These are phyloP conservation scores for Perognathus longimembris DNA, from an alignment of 2,113 vertebrate species.

Conservation along the genomic window DNA sequence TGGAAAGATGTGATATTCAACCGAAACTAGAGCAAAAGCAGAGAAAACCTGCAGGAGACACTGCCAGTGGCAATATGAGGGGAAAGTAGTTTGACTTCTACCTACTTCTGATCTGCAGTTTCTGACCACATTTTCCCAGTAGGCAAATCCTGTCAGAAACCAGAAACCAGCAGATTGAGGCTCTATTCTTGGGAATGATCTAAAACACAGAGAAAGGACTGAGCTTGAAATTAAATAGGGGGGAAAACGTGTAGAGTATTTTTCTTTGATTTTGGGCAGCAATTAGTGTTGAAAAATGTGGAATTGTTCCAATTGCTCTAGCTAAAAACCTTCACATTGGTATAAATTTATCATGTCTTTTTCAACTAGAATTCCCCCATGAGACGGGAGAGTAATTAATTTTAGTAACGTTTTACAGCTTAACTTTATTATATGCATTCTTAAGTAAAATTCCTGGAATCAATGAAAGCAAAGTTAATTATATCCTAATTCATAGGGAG, in stretches of 20 bases:
- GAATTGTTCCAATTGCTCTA: slow-evolving; percentile 33
- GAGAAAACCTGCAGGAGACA: neutral
- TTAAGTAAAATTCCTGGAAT: slow-evolving; percentile 61
- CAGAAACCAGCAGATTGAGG: neutral
- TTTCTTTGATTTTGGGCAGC: slow-evolving; percentile 22
- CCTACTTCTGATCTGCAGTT: neutral
- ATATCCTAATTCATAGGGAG: neutral
- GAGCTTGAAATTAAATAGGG: neutral
- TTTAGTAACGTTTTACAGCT: slow-evolving; percentile 50
- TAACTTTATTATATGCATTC: slow-evolving; percentile 45
- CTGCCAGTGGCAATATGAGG: neutral
- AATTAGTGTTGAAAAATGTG: neutral
- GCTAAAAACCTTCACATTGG: neutral
- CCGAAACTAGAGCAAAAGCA: neutral
- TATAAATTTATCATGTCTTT: neutral
- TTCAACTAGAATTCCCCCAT: slow-evolving; percentile 31
- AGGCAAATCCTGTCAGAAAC: neutral
- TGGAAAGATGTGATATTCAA: neutral
- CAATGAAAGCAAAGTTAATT: neutral
- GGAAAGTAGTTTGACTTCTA: neutral
- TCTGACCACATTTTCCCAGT: neutral
- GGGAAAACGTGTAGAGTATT: neutral
- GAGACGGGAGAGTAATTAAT: slow-evolving; percentile 43
- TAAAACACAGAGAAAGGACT: neutral
- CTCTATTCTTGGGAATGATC: neutral